These are phyloP conservation scores for Ypsolopha scabrella DNA, from an alignment of 2,888 invertebrate genomes.

Conservation along the genomic window DNA sequence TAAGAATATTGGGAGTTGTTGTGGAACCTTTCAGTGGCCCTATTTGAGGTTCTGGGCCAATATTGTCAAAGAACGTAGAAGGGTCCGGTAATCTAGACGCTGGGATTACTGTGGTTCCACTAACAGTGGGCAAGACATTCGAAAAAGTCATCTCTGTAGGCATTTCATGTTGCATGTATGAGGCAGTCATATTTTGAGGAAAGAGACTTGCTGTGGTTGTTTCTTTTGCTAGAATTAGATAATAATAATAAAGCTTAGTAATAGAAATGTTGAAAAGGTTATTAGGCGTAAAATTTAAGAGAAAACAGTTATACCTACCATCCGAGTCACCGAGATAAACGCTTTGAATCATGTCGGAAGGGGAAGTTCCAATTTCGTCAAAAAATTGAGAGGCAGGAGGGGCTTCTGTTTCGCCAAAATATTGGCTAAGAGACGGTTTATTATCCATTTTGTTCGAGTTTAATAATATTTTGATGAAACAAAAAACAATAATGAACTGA, in stretches of 20 bases:
- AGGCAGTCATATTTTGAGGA: slow-evolving; percentile 34
- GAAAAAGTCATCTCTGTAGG: slow-evolving; percentile 40
- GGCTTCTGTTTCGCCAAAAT: slow-evolving; percentile 59
- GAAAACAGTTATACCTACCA: slow-evolving; percentile 26
- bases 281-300: no score
- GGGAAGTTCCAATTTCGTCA: slow-evolving; percentile 59
- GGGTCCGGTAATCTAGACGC: slow-evolving; percentile 57
- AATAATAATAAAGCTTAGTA: neutral
- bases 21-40: slow-evolving; percentile 28
- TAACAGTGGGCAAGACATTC: slow-evolving; percentile 45
- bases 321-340: slow-evolving; percentile 54
- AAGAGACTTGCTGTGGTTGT: slow-evolving; percentile 29
- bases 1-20: slow-evolving; percentile 29
- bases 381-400: slow-evolving; percentile 61
- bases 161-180: slow-evolving; percentile 33
- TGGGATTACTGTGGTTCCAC: slow-evolving; percentile 39
- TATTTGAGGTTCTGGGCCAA: slow-evolving; percentile 50
- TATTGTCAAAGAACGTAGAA: slow-evolving; percentile 61
- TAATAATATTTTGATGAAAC: slow-evolving; percentile 13
- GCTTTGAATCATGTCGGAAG: slow-evolving; percentile 61
- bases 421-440: slow-evolving; percentile 68
- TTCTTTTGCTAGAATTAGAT: slow-evolving; percentile 20
- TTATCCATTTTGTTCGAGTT: slow-evolving; percentile 43
- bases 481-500: neutral
- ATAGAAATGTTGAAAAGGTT: no score